Conservation (phyloP, 2,113 vertebrate species). For the Glaucomys volans region DNA sequence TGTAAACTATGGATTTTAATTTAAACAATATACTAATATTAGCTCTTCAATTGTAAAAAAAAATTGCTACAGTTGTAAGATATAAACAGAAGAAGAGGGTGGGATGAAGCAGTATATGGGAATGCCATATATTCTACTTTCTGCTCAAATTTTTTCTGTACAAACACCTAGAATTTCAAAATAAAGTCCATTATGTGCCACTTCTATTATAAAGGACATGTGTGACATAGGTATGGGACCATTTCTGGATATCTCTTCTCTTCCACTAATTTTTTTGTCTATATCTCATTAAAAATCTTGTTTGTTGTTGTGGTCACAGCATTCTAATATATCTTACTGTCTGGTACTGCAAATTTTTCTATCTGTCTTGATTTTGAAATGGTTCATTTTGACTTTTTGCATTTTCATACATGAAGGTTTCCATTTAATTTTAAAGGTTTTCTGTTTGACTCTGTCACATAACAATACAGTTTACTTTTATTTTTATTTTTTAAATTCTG, state of each 20-base stretch:
- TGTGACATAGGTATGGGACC: no score
- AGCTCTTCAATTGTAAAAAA: neutral
- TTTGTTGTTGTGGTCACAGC: neutral
- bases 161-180: neutral
- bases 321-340: neutral
- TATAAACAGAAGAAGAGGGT: neutral
- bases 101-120: neutral
- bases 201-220: neutral
- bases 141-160: neutral
- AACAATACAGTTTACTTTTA: slow-evolving; percentile 5
- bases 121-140: neutral
- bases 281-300: neutral
- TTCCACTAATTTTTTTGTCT: neutral
- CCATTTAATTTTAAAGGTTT: neutral
- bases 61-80: neutral
- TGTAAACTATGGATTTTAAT: neutral
- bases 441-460: neutral
- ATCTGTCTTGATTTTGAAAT: neutral
- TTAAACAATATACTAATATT: neutral
- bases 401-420: neutral
- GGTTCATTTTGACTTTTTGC: neutral
- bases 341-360: neutral
- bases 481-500: neutral
- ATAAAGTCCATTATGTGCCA: neutral
- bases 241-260: neutral